Evolutionary conservation across 2,113 vertebrate species (phyloP).

Genomic region (Isichthys henryi): DNA sequence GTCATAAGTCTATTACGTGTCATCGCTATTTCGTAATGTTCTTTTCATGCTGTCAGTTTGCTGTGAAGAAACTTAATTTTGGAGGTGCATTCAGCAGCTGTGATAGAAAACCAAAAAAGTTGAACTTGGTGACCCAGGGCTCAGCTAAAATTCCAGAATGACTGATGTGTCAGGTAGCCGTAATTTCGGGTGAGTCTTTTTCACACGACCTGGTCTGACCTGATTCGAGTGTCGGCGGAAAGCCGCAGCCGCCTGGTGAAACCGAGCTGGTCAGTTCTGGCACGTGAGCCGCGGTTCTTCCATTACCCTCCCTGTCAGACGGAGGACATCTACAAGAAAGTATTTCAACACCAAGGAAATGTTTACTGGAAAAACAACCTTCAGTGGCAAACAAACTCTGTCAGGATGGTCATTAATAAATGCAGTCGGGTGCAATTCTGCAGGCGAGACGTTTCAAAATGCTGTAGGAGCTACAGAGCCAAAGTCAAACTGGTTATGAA

Average conservation of each 20-base stretch:
- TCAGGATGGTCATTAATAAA: neutral
- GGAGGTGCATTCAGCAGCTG: neutral
- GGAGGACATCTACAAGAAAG: neutral
- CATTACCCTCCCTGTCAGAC: neutral
- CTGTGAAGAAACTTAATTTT: neutral
- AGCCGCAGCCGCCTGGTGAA: neutral
- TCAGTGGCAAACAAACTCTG: slow-evolving; percentile 34
- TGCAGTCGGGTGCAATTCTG: neutral
- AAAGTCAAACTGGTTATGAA: neutral
- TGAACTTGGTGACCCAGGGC: slow-evolving; percentile 25
- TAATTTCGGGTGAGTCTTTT: neutral
- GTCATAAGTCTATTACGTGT: neutral
- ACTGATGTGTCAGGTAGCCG: neutral
- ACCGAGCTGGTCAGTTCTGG: neutral
- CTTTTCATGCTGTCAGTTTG: neutral
- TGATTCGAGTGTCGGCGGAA: neutral
- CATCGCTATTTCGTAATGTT: neutral
- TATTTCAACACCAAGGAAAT: neutral
- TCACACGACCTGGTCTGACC: neutral
- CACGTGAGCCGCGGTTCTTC: neutral
- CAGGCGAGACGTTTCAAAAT: neutral
- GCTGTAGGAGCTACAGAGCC: neutral
- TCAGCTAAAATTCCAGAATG: neutral
- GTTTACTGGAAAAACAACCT: neutral
- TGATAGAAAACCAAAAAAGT: neutral